Base-by-base conservation (phyloP, 2,797 vertebrate genomes). In the Lacerta bilineata region DNA sequence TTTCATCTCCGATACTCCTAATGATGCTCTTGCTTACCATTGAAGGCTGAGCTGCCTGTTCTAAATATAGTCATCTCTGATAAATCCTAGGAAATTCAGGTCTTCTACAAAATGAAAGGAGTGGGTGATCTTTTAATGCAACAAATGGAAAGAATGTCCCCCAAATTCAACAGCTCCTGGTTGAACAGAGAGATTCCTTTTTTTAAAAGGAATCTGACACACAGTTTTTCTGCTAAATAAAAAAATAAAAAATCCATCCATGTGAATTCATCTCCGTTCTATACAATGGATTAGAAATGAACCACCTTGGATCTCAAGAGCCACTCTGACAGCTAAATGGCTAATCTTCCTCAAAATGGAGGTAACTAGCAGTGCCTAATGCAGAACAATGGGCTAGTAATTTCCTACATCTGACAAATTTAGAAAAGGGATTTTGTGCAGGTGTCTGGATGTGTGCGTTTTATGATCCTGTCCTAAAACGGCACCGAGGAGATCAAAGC, bases 361-460 rank as follows among this genome's bases (percentile, higher is more conserved):
- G 92, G 23, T 39, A 92, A 87, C 61, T 89, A 83, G 75, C 39
- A 84, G 83, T 91, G 80, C 55, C 84, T 93, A 55, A 18, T 50
- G 83, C 1, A 83, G 81, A 93, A 84, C 64, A 90, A 29, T 29
- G 9, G 25, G 55, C 78, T 84, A 83, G 55, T 86, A 88, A 93
- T 87, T 93, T 89, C 91, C 90, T 91, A 89, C 74, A 83, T 77
- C 46, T 90, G 87, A 92, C 75, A 91, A 92, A 93, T 89, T 91
- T 89, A 88, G 91, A 86, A 85, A 55, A 74, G 83, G 66, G 85
- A 79, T 91, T 93, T 90, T 89, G 39, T 77, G 74, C 46, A 77
- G 0, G 0, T 92, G 36, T 88, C 91, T 88, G 87, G 84, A 87
- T 80, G 91, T 75, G 87, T 78, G 46, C 72, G 46, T 94, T 94